Conservation (phyloP, 2,113 vertebrate genomes). For the Peucedramus taeniatus region DNA sequence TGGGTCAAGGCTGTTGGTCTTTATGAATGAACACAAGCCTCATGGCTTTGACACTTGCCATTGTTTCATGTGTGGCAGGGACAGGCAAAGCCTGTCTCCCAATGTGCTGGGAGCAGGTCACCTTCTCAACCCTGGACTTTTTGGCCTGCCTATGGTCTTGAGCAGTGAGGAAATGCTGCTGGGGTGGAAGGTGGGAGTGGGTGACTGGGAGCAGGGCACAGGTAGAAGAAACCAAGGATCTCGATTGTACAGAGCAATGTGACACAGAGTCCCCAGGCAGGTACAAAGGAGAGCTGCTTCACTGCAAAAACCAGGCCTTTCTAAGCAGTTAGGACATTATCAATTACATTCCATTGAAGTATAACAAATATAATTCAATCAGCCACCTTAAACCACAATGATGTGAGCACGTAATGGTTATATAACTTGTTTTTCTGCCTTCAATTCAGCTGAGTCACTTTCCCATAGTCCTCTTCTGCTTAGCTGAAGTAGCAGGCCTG, state of each 20-base stretch:
- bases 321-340: neutral
- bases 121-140: neutral
- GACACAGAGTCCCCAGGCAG: neutral
- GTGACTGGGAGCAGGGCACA: neutral
- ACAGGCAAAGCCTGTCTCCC: neutral
- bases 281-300: neutral
- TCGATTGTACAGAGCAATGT: neutral
- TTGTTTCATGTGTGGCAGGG: fast-evolving
- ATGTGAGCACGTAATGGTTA: neutral
- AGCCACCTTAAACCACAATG: neutral
- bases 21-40: neutral
- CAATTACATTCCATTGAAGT: neutral
- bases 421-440: neutral
- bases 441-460: neutral
- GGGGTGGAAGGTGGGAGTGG: neutral
- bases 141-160: neutral
- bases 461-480: neutral
- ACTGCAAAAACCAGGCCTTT: neutral
- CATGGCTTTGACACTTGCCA: neutral
- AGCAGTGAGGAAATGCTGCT: neutral
- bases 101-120: fast-evolving
- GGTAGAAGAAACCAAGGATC: neutral
- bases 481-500: neutral
- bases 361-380: neutral
- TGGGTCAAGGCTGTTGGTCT: neutral